Evolutionary conservation across 2,113 vertebrate species (phyloP).

Genomic region (Odobenus rosmarus): DNA sequence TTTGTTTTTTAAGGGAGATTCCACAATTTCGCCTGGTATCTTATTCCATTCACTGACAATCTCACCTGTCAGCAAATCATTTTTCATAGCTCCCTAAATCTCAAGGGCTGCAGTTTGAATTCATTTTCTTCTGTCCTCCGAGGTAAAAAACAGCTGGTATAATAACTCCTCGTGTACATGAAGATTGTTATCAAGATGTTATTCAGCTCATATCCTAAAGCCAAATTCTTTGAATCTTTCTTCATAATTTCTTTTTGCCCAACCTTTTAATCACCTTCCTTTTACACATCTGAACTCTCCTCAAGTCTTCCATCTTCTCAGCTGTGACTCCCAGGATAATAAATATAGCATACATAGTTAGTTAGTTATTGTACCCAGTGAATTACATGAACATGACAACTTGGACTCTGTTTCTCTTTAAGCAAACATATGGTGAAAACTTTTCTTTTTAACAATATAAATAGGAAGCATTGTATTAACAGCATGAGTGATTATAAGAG

Average conservation of each 20-base stretch:
- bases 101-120: conserved; percentile 26
- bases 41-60: conserved; percentile 9
- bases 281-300: neutral
- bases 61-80: conserved; percentile 51
- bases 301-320: neutral
- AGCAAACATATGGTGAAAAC: neutral
- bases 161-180: neutral
- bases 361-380: neutral
- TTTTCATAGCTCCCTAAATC: conserved; percentile 36
- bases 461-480: neutral
- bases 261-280: neutral
- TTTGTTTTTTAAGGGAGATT: neutral
- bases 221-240: neutral
- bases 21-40: neutral
- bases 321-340: neutral
- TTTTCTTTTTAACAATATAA: neutral
- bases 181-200: neutral
- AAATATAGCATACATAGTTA: neutral
- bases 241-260: neutral
- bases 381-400: neutral
- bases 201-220: neutral
- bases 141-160: neutral
- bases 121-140: conserved; percentile 11
- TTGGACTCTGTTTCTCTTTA: conserved; percentile 37
- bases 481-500: neutral